Evolutionary conservation across 2,888 invertebrate genomes (phyloP).

Genomic region (Euproctis similis): DNA sequence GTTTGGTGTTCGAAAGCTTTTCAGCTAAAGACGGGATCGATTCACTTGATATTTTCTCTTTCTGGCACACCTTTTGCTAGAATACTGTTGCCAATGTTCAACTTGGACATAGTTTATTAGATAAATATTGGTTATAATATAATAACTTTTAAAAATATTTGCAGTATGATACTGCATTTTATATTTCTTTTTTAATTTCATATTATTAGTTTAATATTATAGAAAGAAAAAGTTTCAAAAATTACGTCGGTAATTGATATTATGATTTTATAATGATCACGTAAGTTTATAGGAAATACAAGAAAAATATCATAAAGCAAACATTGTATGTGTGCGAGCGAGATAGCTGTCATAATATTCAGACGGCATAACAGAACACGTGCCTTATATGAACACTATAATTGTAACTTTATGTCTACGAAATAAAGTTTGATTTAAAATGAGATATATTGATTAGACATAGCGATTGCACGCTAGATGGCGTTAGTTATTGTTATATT

Average conservation of each 20-base stretch:
- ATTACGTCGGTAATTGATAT: no score
- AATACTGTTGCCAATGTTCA: constrained; percentile 57
- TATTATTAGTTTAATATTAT: no score
- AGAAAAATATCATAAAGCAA: no score
- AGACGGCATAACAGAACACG: constrained; percentile 51
- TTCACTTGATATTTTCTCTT: constrained; percentile 63
- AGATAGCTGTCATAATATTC: constrained; percentile 46
- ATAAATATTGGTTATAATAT: not conserved
- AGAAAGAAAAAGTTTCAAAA: no score
- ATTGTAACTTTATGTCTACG: constrained; percentile 49
- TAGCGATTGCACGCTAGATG: constrained; percentile 42
- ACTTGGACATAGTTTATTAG: constrained; percentile 53
- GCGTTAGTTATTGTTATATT: constrained; percentile 32
- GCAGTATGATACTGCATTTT: no score
- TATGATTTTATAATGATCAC: no score
- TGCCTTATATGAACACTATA: constrained; percentile 48
- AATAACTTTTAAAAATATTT: no score
- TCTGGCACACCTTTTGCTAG: constrained; percentile 62
- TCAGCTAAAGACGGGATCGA: constrained; percentile 64
- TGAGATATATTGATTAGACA: constrained; percentile 11
- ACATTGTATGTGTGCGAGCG: constrained; percentile 44
- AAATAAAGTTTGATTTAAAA: constrained; percentile 42
- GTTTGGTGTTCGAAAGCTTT: constrained; percentile 54
- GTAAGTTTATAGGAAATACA: no score
- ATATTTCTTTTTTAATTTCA: no score